These are phyloP conservation scores for Anguilla megastoma DNA, from an alignment of 2,797 vertebrate species.

Conservation along the genomic window DNA sequence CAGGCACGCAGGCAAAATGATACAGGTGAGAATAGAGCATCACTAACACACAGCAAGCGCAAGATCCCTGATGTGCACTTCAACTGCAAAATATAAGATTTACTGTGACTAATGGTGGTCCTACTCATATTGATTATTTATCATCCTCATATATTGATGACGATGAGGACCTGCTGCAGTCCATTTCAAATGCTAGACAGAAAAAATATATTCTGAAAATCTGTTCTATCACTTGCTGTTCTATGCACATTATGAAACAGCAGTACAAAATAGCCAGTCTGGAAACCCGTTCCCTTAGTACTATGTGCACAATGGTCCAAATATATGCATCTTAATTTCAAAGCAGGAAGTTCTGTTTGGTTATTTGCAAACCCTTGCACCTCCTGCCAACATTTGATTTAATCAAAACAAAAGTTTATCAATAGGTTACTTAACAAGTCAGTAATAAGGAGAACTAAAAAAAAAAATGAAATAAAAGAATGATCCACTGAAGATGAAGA, in stretches of 20 bases:
- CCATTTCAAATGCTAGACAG: background rate
- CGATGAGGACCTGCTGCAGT: background rate
- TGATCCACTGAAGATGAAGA: too few relatives aligned
- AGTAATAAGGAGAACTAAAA: too few relatives aligned
- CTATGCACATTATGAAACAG: background rate
- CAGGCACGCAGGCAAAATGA: background rate
- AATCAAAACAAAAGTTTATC: too few relatives aligned
- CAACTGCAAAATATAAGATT: background rate
- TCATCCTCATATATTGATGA: background rate
- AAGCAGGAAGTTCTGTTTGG: too few relatives aligned
- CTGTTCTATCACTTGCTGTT: background rate
- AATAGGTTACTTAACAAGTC: too few relatives aligned
- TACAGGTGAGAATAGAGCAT: background rate
- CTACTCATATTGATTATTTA: background rate
- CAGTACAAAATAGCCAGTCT: background rate
- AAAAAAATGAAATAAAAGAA: too few relatives aligned
- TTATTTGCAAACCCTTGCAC: too few relatives aligned
- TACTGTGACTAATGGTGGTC: background rate
- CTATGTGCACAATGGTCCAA: too few relatives aligned
- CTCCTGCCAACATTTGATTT: too few relatives aligned
- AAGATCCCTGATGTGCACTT: background rate
- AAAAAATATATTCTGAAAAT: background rate
- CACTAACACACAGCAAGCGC: background rate
- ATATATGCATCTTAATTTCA: too few relatives aligned
- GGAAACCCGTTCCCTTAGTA: background rate